phyloP scores from a whole-genome alignment of 2,888 invertebrate genomes.

The Thalpophila matura region DNA sequence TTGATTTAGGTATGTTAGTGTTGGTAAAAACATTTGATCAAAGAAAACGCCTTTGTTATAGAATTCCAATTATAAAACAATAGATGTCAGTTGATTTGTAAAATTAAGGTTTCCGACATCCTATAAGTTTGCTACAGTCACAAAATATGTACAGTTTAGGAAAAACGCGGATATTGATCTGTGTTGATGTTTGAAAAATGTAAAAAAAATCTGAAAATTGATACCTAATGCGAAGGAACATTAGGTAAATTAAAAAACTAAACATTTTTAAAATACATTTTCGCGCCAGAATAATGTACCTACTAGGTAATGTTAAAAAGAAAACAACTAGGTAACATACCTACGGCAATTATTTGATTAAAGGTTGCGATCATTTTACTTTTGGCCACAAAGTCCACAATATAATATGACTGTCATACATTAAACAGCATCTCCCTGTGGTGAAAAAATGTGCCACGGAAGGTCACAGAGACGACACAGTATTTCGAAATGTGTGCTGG shows the following conservation, averaged over 20 bases:
- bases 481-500: slow-evolving; percentile 72
- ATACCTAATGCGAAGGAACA: too few relatives aligned
- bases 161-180: not conserved
- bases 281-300: not conserved
- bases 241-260: too few relatives aligned
- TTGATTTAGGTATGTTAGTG: not conserved
- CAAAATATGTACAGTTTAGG: not conserved
- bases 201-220: not conserved
- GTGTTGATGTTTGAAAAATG: not conserved
- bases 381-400: slow-evolving; percentile 4
- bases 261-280: not conserved
- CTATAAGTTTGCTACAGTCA: slow-evolving; percentile 28
- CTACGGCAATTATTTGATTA: not conserved
- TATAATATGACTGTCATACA: slow-evolving; percentile 19
- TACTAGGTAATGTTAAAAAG: not conserved
- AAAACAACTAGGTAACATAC: not conserved
- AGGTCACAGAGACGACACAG: slow-evolving; percentile 63
- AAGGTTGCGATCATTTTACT: not conserved
- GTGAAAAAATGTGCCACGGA: slow-evolving; percentile 49
- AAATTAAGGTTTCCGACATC: slow-evolving; percentile 50
- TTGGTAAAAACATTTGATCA: slow-evolving; percentile 23
- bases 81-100: slow-evolving; percentile 38
- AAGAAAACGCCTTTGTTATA: slow-evolving; percentile 29
- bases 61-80: slow-evolving; percentile 50
- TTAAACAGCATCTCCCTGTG: slow-evolving; percentile 18